Percentiles rank a stretch among this genome's conserved stretches.
Evolutionary conservation across 2,113 vertebrate genomes (phyloP).

Genomic region (Prunella himalayana): DNA sequence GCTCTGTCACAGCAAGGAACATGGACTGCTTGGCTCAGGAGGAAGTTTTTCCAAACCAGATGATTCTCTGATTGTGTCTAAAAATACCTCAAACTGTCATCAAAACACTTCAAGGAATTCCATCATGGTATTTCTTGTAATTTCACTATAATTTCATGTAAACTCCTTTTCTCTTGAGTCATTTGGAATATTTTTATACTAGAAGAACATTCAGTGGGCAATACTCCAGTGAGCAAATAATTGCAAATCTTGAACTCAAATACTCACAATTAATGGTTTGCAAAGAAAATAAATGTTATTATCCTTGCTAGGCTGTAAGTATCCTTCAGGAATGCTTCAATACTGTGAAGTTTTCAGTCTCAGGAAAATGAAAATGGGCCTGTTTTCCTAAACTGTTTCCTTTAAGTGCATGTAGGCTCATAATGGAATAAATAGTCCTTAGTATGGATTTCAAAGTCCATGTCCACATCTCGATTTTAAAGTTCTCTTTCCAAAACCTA

Average conservation of each 20-base stretch:
- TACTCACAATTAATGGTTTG: background rate
- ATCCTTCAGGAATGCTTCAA: background rate
- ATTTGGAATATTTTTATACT: background rate
- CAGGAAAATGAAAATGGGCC: background rate
- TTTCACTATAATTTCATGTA: background rate
- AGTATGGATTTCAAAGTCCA: background rate
- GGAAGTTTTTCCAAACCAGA: background rate
- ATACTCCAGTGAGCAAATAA: background rate
- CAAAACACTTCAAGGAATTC: conserved; percentile 31
- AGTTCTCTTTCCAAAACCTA: background rate
- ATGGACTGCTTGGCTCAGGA: background rate
- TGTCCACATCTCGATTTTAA: background rate
- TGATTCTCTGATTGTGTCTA: background rate
- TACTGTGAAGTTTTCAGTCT: background rate
- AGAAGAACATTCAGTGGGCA: background rate
- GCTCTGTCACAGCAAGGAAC: background rate
- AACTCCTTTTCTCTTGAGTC: background rate
- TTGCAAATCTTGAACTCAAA: background rate
- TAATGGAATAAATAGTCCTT: background rate
- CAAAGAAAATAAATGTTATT: background rate
- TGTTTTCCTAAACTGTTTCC: background rate
- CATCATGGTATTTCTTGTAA: background rate
- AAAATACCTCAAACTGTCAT: conserved; percentile 4
- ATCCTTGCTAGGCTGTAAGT: background rate
- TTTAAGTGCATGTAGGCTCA: background rate